Evolutionary conservation across 2,888 invertebrate genomes (phyloP), one percentile per base, ranked within the genome.

Genomic region (Molorchus minor): DNA sequence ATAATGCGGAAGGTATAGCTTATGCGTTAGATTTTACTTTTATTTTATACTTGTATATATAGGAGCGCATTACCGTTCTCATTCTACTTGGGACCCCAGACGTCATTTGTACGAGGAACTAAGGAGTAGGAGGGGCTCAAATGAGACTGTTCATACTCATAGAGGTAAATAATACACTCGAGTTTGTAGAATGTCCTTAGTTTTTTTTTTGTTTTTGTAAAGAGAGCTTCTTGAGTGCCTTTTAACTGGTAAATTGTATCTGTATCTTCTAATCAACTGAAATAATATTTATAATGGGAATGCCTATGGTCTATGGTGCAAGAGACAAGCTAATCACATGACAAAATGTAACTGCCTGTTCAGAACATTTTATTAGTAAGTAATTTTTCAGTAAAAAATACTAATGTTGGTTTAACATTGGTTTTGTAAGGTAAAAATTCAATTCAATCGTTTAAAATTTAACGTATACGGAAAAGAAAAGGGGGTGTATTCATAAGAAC

Each of bases 61-160:
- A 80, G 80, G 80, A 76, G 77, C 78, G 71, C 80, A 81, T 77
- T 81, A 81, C 77, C 81, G 81, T 69, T 76, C 79, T 80, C 88
- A 88, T 82, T 90, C 92, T 54, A 94, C 94, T 78, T 94, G 94
- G 94, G 93, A 94, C 83, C 94, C 94, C 70, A 86, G 93, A 68
- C 85, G 93, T 57, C 92, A 94, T 79, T 91, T 93, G 84, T 94
- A 94, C 83, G 94, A 94, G 84, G 93, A 94, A 81, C 87, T 94
- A 80, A 89, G 90, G 76, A 87, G 91, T 73, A 85, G 87, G 77
- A 84, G 87, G 63, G 90, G 86, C 71, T 88, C 88, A 72, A 87
- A 87, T 71, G 88, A 88, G 78, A 88, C 87, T 71, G 82, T 86
- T 75, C 87, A 87, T 71, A 87, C 86, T 70, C 80, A 81, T 63